Conservation (phyloP, 2,113 vertebrate species). For the Sapayoa aenigma region DNA sequence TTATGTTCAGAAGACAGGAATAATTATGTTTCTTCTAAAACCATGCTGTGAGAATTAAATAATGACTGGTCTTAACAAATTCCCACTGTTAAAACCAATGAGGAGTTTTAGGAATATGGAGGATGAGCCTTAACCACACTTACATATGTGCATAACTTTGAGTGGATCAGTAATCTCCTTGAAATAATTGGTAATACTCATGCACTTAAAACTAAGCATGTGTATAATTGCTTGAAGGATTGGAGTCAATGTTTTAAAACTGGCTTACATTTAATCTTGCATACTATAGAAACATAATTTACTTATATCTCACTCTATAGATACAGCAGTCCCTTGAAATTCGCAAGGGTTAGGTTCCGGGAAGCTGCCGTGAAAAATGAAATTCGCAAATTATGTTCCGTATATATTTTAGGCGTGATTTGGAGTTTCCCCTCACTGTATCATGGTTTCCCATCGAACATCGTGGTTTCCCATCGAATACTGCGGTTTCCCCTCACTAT, state of each 20-base stretch:
- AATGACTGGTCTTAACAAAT: constrained; percentile 15
- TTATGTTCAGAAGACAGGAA: neutral
- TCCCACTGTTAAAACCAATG: neutral
- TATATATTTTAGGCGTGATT: too few relatives aligned
- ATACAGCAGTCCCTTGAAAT: too few relatives aligned
- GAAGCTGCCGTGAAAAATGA: too few relatives aligned
- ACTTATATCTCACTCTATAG: neutral
- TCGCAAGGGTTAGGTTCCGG: too few relatives aligned
- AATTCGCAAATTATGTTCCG: too few relatives aligned
- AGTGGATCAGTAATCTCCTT: constrained; percentile 8
- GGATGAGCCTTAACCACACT: neutral
- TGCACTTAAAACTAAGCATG: constrained; percentile 14
- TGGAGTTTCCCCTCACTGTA: too few relatives aligned
- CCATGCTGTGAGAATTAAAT: constrained; percentile 24
- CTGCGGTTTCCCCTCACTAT: too few relatives aligned
- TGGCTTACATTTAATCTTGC: neutral
- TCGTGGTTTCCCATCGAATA: too few relatives aligned
- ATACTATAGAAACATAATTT: neutral
- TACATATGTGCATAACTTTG: constrained; percentile 9
- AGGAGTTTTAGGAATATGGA: neutral
- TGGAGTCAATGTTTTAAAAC: neutral
- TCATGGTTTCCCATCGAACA: too few relatives aligned
- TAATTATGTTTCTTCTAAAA: constrained; percentile 14
- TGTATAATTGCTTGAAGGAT: constrained; percentile 15
- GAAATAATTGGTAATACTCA: constrained; percentile 19